These are phyloP conservation scores for Callyntrura sp. DNA, from an alignment of 2,888 invertebrate genomes.

Conservation along the genomic window DNA sequence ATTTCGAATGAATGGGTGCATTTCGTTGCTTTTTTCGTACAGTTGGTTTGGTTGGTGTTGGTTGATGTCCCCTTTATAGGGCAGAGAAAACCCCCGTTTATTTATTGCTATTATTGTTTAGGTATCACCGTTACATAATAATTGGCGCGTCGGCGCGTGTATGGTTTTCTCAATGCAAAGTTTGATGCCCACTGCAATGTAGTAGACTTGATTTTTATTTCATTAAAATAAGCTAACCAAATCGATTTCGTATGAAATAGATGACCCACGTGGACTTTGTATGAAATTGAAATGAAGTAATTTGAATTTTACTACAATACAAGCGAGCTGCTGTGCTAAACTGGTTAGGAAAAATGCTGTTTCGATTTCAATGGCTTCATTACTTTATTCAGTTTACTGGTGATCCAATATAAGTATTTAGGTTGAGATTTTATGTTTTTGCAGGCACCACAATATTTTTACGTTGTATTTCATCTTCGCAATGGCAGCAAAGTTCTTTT, in stretches of 20 bases:
- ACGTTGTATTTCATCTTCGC: conserved; percentile 13
- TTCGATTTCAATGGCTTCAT: neutral
- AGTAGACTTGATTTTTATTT: neutral
- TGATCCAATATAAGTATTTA: conserved; percentile 1
- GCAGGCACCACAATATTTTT: neutral
- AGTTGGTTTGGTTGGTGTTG: conserved; percentile 12
- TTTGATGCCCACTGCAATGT: neutral
- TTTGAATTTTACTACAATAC: conserved; percentile 28
- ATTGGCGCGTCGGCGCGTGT: conserved; percentile 49
- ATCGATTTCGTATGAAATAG: conserved; percentile 19
- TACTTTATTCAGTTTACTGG: neutral
- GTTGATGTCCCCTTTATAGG: conserved; percentile 66
- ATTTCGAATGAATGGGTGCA: conserved; percentile 53
- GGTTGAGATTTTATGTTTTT: neutral
- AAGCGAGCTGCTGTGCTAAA: neutral
- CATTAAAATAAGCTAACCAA: neutral
- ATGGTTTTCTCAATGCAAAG: neutral
- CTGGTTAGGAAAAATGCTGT: neutral
- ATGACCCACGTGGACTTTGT: neutral
- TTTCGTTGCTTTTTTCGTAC: neutral
- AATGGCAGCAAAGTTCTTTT: neutral
- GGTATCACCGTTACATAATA: conserved; percentile 24
- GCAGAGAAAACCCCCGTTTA: conserved; percentile 4
- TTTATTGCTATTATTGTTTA: neutral
- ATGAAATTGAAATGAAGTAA: conserved; percentile 1